phyloP scores from a whole-genome alignment of 2,888 invertebrate genomes.

The Perizoma affinitatum region DNA sequence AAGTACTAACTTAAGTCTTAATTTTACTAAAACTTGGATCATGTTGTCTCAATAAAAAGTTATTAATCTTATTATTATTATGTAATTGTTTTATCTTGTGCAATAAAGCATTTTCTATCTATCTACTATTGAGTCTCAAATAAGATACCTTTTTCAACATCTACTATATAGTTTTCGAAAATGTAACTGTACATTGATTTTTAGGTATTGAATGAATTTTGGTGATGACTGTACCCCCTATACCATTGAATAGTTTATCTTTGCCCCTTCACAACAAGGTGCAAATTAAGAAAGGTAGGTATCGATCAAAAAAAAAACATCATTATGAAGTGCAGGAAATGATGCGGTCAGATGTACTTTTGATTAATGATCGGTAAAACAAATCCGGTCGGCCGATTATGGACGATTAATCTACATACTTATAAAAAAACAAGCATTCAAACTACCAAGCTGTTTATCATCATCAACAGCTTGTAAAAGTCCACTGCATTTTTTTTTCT shows the following conservation, averaged over 20 bases:
- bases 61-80: too few relatives aligned
- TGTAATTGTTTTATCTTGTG: too few relatives aligned
- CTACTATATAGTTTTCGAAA: too few relatives aligned
- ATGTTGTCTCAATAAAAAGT: too few relatives aligned
- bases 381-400: conserved; percentile 30
- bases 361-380: conserved; percentile 49
- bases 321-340: conserved; percentile 52
- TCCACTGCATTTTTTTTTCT: too few relatives aligned
- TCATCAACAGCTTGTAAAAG: not conserved
- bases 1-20: too few relatives aligned
- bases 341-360: conserved; percentile 42
- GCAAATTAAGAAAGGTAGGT: conserved; percentile 26
- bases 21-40: too few relatives aligned
- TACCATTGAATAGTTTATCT: conserved; percentile 17
- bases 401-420: conserved; percentile 29
- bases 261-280: conserved; percentile 14
- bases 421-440: conserved; percentile 9
- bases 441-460: not conserved
- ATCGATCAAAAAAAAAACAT: conserved; percentile 35
- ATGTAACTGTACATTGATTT: too few relatives aligned
- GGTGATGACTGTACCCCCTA: conserved; percentile 3
- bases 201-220: conserved; percentile 2
- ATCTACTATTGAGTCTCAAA: too few relatives aligned
- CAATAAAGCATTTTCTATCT: too few relatives aligned
- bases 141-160: too few relatives aligned